phyloP scores from a whole-genome alignment of 2,888 invertebrate genomes.

The Eristalis pertinax region DNA sequence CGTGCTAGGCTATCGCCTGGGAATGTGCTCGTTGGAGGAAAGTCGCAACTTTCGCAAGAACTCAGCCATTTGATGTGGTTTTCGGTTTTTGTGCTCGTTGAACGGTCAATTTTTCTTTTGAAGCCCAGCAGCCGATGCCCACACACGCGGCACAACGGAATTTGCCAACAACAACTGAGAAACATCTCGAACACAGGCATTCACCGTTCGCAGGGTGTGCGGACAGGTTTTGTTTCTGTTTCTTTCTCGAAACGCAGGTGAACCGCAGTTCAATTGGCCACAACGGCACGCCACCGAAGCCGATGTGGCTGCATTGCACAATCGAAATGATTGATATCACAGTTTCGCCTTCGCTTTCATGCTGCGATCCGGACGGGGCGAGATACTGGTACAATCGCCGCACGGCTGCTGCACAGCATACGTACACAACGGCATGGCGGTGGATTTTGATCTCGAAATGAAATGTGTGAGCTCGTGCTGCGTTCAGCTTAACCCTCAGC shows the following conservation, averaged over 20 bases:
- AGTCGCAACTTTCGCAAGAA: too few relatives aligned
- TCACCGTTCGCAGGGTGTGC: too few relatives aligned
- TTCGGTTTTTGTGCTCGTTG: too few relatives aligned
- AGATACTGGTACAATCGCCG: background rate
- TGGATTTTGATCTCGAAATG: constrained; percentile 11
- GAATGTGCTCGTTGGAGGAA: too few relatives aligned
- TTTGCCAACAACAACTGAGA: too few relatives aligned
- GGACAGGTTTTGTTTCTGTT: too few relatives aligned
- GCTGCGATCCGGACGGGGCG: background rate
- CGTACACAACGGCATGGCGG: background rate
- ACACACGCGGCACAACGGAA: too few relatives aligned
- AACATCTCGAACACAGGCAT: too few relatives aligned
- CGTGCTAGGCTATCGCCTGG: too few relatives aligned
- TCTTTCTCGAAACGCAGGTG: background rate
- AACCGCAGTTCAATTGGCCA: constrained; percentile 28
- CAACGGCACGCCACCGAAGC: constrained; percentile 7
- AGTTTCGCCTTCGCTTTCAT: constrained; percentile 18
- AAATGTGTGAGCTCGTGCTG: constrained; percentile 50
- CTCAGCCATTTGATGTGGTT: too few relatives aligned
- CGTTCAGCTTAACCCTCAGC: constrained; percentile 58
- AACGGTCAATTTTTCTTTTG: too few relatives aligned
- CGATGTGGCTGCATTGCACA: constrained; percentile 43
- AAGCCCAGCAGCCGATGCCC: too few relatives aligned
- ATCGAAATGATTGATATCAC: constrained; percentile 61
- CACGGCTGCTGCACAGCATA: background rate